A percentile compares a stretch with the other conserved stretches of the same genome.
Evolutionary conservation across 2,888 invertebrate genomes (phyloP).

Genomic region (Leuctra nigra): DNA sequence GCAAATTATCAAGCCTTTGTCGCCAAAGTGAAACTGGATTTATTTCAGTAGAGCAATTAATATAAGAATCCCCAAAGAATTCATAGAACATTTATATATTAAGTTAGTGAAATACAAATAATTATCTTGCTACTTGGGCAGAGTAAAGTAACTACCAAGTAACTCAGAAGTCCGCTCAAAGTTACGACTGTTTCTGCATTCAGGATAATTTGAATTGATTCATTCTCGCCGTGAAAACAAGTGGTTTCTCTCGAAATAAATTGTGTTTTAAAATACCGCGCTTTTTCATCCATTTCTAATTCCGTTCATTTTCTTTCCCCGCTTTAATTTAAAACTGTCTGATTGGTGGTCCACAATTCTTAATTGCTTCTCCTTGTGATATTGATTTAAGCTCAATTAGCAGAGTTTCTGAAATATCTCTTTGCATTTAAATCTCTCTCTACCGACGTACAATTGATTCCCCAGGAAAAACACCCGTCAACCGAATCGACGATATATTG

Average conservation of each 20-base stretch:
- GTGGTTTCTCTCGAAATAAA: not conserved
- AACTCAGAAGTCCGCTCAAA: too few relatives aligned
- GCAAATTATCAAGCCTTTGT: too few relatives aligned
- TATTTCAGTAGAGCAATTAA: too few relatives aligned
- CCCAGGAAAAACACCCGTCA: not conserved
- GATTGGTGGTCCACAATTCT: constrained; percentile 1
- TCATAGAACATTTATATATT: too few relatives aligned
- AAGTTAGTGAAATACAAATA: too few relatives aligned
- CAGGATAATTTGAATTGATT: too few relatives aligned
- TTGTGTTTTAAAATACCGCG: not conserved
- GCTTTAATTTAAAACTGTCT: constrained; percentile 9
- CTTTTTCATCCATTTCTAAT: not conserved
- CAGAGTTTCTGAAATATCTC: constrained; percentile 1
- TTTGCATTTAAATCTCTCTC: not conserved
- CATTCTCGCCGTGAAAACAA: not conserved
- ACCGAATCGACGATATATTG: too few relatives aligned
- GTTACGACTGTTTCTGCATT: too few relatives aligned
- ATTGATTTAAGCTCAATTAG: constrained; percentile 12
- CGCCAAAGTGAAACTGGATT: too few relatives aligned
- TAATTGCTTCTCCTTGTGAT: constrained; percentile 7
- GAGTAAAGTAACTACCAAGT: too few relatives aligned
- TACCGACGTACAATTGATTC: not conserved
- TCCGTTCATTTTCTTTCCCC: not conserved
- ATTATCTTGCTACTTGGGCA: too few relatives aligned
- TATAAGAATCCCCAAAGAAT: too few relatives aligned